phyloP scores from a whole-genome alignment of 2,113 vertebrate species.

The Microtus oregoni region DNA sequence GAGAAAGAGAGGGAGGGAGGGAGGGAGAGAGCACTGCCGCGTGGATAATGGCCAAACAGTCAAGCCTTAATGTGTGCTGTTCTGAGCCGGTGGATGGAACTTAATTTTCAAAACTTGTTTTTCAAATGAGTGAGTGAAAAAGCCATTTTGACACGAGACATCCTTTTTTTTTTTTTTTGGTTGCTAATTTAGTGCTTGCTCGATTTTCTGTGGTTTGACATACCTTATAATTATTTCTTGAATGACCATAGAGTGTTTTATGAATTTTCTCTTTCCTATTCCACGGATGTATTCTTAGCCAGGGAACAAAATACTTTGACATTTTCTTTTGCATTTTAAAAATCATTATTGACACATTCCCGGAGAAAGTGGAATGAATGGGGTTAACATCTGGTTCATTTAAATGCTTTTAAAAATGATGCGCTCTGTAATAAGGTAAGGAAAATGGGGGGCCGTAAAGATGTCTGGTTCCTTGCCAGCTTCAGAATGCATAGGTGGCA shows the following conservation, averaged over 20 bases:
- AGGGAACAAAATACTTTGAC: constrained; percentile 78
- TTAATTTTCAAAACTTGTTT: constrained; percentile 75
- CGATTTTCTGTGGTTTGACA: constrained; percentile 73
- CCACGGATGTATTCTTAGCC: constrained; percentile 70
- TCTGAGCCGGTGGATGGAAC: constrained; percentile 63
- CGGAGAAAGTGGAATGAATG: constrained; percentile 68
- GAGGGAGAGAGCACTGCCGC: neutral
- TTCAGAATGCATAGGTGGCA: constrained; percentile 47
- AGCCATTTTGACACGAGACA: constrained; percentile 73
- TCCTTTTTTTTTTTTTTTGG: constrained; percentile 20
- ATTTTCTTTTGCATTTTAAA: constrained; percentile 81
- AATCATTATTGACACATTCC: constrained; percentile 66
- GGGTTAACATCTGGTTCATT: constrained; percentile 72
- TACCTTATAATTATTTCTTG: constrained; percentile 79
- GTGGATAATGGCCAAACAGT: constrained; percentile 23
- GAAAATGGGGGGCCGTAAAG: constrained; percentile 39
- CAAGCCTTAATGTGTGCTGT: constrained; percentile 56
- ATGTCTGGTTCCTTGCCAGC: constrained; percentile 68
- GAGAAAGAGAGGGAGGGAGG: neutral
- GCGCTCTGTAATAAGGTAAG: constrained; percentile 65
- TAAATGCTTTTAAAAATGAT: constrained; percentile 79
- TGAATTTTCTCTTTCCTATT: constrained; percentile 67
- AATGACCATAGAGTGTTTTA: constrained; percentile 70
- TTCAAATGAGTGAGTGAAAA: constrained; percentile 76
- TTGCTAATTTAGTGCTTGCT: constrained; percentile 69